Evolutionary conservation across 2,888 invertebrate species (phyloP), one percentile per base, ranked within the genome.

Genomic region (Drosophila greeni): DNA sequence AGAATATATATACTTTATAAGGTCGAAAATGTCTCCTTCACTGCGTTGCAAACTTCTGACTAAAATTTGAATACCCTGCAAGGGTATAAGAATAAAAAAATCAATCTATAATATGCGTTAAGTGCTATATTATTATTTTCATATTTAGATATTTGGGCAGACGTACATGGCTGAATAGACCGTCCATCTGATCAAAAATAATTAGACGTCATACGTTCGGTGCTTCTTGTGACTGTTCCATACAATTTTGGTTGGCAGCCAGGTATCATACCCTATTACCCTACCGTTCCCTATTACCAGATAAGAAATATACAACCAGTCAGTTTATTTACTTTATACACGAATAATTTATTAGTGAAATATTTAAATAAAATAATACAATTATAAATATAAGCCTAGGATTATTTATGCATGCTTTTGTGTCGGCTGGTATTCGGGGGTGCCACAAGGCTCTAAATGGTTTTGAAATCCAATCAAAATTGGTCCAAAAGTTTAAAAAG

Each of bases 321-420:
- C 16, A 42, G 12, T 20, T 31, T 3, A 8, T n/a, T 31, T 51
- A 52, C 33, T 54, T 57, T 61, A 64, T 62, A 74, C 45, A 69
- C 18, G 58, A 78, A 80, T 80, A 76, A 76, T 80, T 76, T 76
- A 76, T 76, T 76, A 66, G 34, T 69, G 58, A 37, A 62, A 53
- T 76, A 66, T 42, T 42, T 47, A 36, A 54, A 56, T 48, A 31
- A 37, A n/a, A 40, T 18, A 26, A 55, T 55, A 42, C 37, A 45
- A 31, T 54, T 53, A 67, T 52, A 57, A 51, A 58, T 65, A 49
- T 64, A 26, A 14, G 31, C 36, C 31, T 64, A 64, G 24, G 18
- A 42, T 16, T 52, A 40, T 48, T 26, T 26, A 36, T 9, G 34
- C 9, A 20, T 47, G 26, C 8, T 42, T 23, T 24, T 8, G 12